A percentile compares a stretch with the other conserved stretches of the same genome.
phyloP scores from a whole-genome alignment of 2,113 vertebrate species.

The Pseudorhombus dupliciocellatus region DNA sequence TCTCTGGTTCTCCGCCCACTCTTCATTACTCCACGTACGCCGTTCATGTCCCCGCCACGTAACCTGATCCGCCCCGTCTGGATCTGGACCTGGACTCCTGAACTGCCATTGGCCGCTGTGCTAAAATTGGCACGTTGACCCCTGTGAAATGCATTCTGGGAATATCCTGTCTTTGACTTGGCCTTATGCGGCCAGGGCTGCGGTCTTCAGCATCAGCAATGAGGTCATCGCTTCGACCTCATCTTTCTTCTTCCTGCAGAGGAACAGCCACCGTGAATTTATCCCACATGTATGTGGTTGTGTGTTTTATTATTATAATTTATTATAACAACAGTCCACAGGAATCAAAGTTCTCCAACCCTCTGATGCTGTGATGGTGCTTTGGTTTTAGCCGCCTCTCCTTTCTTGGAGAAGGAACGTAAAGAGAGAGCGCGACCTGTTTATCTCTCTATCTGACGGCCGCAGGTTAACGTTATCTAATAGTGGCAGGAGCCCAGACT shows the following conservation, averaged over 20 bases:
- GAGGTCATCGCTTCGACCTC: constrained; percentile 53
- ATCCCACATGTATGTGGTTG: background rate
- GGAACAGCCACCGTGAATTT: background rate
- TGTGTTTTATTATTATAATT: background rate
- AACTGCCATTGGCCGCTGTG: constrained; percentile 64
- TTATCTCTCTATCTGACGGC: too few relatives aligned
- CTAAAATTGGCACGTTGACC: constrained; percentile 82
- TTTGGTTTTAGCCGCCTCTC: too few relatives aligned
- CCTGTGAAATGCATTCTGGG: constrained; percentile 83
- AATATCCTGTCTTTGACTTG: constrained; percentile 75
- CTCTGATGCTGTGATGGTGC: too few relatives aligned
- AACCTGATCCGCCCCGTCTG: constrained; percentile 65
- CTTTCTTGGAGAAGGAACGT: too few relatives aligned
- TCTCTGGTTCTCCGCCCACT: constrained; percentile 26
- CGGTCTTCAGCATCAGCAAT: constrained; percentile 37
- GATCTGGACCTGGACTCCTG: constrained; percentile 65
- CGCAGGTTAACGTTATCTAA: too few relatives aligned
- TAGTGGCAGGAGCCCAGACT: background rate
- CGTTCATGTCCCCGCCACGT: constrained; percentile 44
- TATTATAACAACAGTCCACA: background rate
- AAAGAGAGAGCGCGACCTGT: too few relatives aligned
- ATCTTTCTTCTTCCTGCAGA: constrained; percentile 12
- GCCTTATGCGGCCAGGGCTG: constrained; percentile 72
- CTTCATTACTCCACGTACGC: constrained; percentile 45
- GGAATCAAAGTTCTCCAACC: background rate